Conservation (phyloP, 2,113 vertebrate species). For the pig (Sus scrofa) region T2T-Sscrofa CM000818.6:80122501-80123000, state of each 20-base stretch:
- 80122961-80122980: slow-evolving; percentile 33
- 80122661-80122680: not conserved
- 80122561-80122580: not conserved
- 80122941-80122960: slow-evolving; percentile 23
- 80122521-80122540: not conserved
- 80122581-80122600: not conserved
- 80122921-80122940: not conserved
- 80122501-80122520: not conserved
- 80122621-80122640: not conserved
- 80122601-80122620: not conserved
- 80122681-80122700: not conserved
- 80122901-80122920: not conserved
- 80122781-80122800: not conserved
- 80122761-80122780: not conserved
- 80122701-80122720: not conserved
- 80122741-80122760: not conserved
- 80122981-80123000: slow-evolving; percentile 51
- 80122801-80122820: not conserved
- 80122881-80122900: not conserved
- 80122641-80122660: not conserved
- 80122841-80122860: not conserved
- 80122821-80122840: not conserved
- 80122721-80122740: not conserved
- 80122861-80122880: not conserved
- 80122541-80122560: not conserved